A percentile compares a stretch with the other conserved stretches of the same genome.
Conservation (phyloP, 2,797 vertebrate species). For the Pempheris klunzingeri region DNA sequence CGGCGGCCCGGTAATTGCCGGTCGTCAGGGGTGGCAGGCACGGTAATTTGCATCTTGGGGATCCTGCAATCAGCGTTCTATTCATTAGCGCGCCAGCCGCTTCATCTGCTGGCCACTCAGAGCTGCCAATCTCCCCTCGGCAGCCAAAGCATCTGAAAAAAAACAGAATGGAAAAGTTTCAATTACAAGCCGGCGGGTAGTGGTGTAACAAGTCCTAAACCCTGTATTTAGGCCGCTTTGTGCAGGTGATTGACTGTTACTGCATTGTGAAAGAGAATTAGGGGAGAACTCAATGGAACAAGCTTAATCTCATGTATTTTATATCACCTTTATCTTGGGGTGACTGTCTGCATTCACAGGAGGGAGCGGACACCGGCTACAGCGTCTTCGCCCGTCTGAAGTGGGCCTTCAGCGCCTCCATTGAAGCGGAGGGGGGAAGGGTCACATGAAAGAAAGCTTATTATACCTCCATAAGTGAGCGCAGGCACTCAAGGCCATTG, state of each 20-base stretch:
- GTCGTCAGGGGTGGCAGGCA: conserved; percentile 96
- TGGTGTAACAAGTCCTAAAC: conserved; percentile 87
- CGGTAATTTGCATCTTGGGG: conserved; percentile 98
- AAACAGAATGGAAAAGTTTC: conserved; percentile 88
- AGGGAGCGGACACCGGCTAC: conserved; percentile 31
- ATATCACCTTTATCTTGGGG: conserved; percentile 78
- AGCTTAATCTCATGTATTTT: conserved; percentile 84
- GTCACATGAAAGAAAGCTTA: conserved; percentile 71
- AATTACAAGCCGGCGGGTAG: conserved; percentile 86
- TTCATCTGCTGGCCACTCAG: conserved; percentile 97
- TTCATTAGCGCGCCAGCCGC: conserved; percentile 99
- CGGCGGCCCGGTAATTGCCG: conserved; percentile 97
- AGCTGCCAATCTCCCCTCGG: conserved; percentile 95
- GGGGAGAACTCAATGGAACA: conserved; percentile 81
- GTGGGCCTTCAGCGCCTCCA: conserved; percentile 61
- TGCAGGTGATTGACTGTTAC: conserved; percentile 86
- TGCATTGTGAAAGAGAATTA: conserved; percentile 78
- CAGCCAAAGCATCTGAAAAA: conserved; percentile 85
- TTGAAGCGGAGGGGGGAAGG: conserved; percentile 66
- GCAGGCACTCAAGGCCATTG: conserved; percentile 66
- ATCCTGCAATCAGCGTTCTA: conserved; percentile 99
- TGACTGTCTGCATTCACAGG: conserved; percentile 59
- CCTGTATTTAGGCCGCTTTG: conserved; percentile 87
- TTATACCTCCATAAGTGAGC: conserved; percentile 61
- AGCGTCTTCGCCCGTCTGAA: conserved; percentile 65